Evolutionary conservation across 2,797 vertebrate genomes (phyloP), one percentile per base, ranked within the genome.

Genomic region (Alauda arvensis): DNA sequence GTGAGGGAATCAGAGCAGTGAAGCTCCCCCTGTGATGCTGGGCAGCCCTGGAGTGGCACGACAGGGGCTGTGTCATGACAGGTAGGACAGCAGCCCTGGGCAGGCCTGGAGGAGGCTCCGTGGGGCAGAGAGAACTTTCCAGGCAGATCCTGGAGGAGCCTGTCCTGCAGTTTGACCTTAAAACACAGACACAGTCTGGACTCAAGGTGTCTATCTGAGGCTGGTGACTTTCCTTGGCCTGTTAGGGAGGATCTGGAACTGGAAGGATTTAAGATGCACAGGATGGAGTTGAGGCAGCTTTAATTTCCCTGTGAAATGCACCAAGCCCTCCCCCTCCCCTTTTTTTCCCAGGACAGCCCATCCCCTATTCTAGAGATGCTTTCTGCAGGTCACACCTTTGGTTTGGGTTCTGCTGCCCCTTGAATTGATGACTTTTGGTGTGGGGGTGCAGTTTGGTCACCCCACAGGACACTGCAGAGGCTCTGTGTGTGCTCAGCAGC

Each of bases 41-140:
- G 49, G 60, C 51, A 40, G 88, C 25, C 20, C 12, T 3, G 18
- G 46, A 69, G 26, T 18, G 62, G 37, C 20, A 3, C 2, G 1
- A 10, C 1, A 12, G 56, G 51, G 71, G 9, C 15, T 3, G 15
- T 26, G 25, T 1, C 20, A 10, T 0, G 3, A 6, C 18, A 31
- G 69, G 9, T 0, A 5, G 49, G 78, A 12, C 3, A 6, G 24
- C 57, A 48, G 62, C 81, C 77, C 62, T 19, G 37, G 8, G 7
- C 18, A 12, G 63, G 42, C 29, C 8, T 57, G 59, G 57, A 40
- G 33, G 37, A 72, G 53, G 61, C 31, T 13, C 10, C 1, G 7
- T 3, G 37, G 56, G 78, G 37, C 66, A 60, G 55, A 1, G 46
- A 70, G 52, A 33, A 10, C 26, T 61, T 63, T n/a, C 48, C 65